Evolutionary conservation across 2,113 vertebrate species (phyloP), one percentile per base, ranked within the genome.

Genomic region (Emydura subglobosa): DNA sequence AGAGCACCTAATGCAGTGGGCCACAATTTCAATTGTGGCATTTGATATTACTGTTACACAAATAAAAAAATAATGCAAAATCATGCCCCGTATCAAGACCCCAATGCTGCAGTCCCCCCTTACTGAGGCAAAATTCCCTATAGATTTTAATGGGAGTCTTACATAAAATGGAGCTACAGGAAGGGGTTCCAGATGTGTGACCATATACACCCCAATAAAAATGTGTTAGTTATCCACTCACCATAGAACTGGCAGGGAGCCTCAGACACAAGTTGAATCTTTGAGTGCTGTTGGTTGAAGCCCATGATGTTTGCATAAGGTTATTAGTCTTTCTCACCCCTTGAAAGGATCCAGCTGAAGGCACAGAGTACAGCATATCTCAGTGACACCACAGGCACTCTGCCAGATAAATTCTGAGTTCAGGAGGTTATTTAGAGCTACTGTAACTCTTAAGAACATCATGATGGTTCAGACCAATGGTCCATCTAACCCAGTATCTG

Each of bases 1-100:
- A 54, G 29, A 44, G 31, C 29, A 39, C 39, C 22, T n/a, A 53
- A 34, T 11, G 5, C 0, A 1, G 21, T 0, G 0, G 25, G 61
- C 65, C 10, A 61, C 81, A 54, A 39, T 65, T 53, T 34, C 86
- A 11, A 27, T 44, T 54, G 34, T 65, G 88, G 42, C 42, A 54
- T 78, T 86, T 42, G 61, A 65, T 5, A 19, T 47, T 49, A 29
- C 16, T 79, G 29, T 79, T 50, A 16, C 7, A 79, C 27, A 34
- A 14, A 34, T 31, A 68, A 34, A 22, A 39, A 21, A 27, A 59
- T 27, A 59, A 25, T 59, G 57, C 57, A 59, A 55, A 87, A 27
- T 1, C 5, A 19, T 0, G 0, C n/a, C 61, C 16, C 34, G 57
- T n/a, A 21, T 31, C 12, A 11, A 4, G 22, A 84, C 22, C 24